A percentile compares a stretch with the other conserved stretches of the same genome.
Conservation (phyloP, 2,797 vertebrate genomes). For the Limnodromus scolopaceus region DNA sequence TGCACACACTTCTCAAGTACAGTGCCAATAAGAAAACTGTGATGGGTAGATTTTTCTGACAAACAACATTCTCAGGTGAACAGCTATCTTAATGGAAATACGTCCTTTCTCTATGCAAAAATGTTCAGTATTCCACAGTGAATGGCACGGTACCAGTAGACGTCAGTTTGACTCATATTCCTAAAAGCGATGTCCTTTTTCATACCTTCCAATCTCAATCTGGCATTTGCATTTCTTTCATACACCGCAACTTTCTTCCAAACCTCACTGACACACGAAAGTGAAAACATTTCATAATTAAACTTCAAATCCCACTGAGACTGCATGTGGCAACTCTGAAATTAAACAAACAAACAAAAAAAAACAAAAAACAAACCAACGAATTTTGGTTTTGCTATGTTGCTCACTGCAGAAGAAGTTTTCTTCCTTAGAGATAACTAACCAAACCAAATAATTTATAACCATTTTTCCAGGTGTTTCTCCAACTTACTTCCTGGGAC, state of each 20-base stretch:
- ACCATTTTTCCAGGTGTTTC: background rate
- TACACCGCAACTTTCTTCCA: background rate
- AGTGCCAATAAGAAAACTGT: background rate
- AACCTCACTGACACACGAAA: background rate
- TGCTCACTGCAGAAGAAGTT: background rate
- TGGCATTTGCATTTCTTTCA: background rate
- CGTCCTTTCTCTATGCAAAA: background rate
- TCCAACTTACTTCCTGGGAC: background rate
- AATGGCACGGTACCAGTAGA: background rate
- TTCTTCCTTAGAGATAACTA: background rate
- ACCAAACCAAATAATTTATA: background rate
- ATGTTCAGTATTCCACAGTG: background rate
- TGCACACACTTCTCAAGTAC: background rate
- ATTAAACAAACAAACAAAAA: background rate
- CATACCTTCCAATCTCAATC: background rate
- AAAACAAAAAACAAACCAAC: accelerated
- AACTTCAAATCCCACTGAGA: background rate
- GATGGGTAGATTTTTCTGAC: background rate
- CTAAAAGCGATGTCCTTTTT: background rate
- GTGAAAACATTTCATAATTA: background rate
- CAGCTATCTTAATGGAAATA: background rate
- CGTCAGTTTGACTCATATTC: background rate
- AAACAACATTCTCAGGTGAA: background rate
- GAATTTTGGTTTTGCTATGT: background rate
- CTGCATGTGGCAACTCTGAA: background rate